These are phyloP conservation scores for Hypothenemus hampei DNA, from an alignment of 1,140 invertebrate species.

Conservation along the genomic window DNA sequence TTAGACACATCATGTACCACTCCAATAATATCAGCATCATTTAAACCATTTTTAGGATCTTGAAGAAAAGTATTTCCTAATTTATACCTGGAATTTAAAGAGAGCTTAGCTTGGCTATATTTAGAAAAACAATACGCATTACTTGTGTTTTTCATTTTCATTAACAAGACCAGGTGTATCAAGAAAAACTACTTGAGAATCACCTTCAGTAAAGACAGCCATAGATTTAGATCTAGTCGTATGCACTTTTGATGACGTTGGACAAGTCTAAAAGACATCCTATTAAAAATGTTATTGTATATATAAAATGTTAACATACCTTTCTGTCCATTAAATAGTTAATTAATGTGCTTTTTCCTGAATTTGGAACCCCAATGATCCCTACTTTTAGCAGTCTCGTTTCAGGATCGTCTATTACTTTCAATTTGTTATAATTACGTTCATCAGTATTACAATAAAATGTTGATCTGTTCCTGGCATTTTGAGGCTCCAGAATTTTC, in stretches of 20 bases:
- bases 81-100: constrained; percentile 54
- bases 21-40: constrained; percentile 74
- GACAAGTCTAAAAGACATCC: constrained; percentile 64
- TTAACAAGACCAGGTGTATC: constrained; percentile 81
- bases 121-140: constrained; percentile 19
- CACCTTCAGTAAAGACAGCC: constrained; percentile 64
- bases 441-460: no score
- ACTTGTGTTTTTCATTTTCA: constrained; percentile 61
- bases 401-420: no score
- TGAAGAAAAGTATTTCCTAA: constrained; percentile 60
- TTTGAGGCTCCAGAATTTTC: no score
- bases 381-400: constrained; percentile 70
- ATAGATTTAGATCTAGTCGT: constrained; percentile 73
- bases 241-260: constrained; percentile 83
- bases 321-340: constrained; percentile 77
- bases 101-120: not conserved
- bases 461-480: no score
- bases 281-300: constrained; percentile 2
- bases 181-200: constrained; percentile 82
- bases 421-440: no score
- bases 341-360: constrained; percentile 90
- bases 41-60: constrained; percentile 60
- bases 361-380: constrained; percentile 86
- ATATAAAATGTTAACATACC: constrained; percentile 47
- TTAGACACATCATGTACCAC: constrained; percentile 82